Evolutionary conservation across 2,888 invertebrate genomes (phyloP).

Genomic region (Parnassius smintheus): DNA sequence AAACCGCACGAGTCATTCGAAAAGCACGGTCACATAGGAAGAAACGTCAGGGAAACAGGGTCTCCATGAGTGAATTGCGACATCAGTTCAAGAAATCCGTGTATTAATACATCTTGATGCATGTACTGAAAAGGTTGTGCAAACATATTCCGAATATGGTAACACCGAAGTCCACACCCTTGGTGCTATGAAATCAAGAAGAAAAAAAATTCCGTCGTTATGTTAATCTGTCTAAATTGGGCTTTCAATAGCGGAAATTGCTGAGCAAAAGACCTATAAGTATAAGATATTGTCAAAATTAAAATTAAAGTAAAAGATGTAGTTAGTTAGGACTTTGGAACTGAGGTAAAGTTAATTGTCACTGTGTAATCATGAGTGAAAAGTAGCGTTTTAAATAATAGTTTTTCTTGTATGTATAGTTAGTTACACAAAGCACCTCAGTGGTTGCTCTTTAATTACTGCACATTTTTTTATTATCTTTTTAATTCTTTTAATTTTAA

Average conservation of each 20-base stretch:
- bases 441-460: no score
- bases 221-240: constrained; percentile 13
- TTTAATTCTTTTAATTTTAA: no score
- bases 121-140: constrained; percentile 41
- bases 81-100: constrained; percentile 29
- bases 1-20: not conserved
- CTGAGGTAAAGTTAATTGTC: no score
- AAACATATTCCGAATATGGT: constrained; percentile 45
- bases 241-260: constrained; percentile 8
- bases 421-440: no score
- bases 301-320: not conserved
- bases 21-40: constrained; percentile 24
- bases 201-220: constrained; percentile 26
- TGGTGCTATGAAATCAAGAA: constrained; percentile 27
- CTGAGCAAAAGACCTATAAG: not conserved
- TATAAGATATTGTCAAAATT: not conserved
- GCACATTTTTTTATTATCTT: no score
- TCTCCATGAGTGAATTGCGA: constrained; percentile 27
- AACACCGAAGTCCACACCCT: constrained; percentile 30
- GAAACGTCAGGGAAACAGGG: constrained; percentile 20
- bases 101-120: constrained; percentile 43
- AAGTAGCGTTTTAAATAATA: no score
- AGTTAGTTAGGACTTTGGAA: no score
- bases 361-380: no score
- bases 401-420: no score